Base-by-base conservation (phyloP, 1,140 invertebrate species). In the Akabosia matsudoensis region DNA sequence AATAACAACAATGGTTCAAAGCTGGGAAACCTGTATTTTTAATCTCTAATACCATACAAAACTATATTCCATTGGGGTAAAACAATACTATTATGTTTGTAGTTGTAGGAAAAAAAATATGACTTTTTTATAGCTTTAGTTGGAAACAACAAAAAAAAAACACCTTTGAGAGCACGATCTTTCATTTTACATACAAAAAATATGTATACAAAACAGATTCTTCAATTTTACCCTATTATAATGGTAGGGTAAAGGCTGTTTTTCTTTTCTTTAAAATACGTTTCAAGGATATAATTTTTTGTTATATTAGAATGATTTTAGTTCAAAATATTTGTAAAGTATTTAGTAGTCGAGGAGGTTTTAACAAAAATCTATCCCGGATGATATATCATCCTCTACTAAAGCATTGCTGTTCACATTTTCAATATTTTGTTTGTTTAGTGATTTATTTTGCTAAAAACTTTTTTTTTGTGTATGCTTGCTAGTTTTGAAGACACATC, bases 31-130 rank as follows among this genome's bases (percentile, higher is more conserved):
- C 3, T 67, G 30, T 67, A 67, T 67, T 31, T 67, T 61, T n/a
- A 67, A 30, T 31, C 28, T 67, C 28, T 67, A 67, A 67, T 67
- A 16, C 61, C 61, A 67, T 67, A 45, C 37, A 45, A 45, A n/a
- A 45, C 37, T 45, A 45, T 45, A 45, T 45, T 45, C 37, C 37
- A 45, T 18, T 28, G 10, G 61, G 61, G 28, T 24, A 45, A 45
- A 10, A 10, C 37, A 45, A 18, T 10, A 45, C 7, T 45, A 45
- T 7, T 10, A 45, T 10, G 37, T 45, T n/a, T n/a, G n/a, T n/a
- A n/a, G n/a, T n/a, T n/a, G n/a, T n/a, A n/a, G n/a, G n/a, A n/a
- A n/a, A 45, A 18, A 18, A 45, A 31, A 67, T 67, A 30, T 13
- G 31, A 30, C 7, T 28, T 28, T 67, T 28, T 67, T 10, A 16